Conservation (phyloP, 2,888 invertebrate genomes). For the Agrotis clavis region DNA sequence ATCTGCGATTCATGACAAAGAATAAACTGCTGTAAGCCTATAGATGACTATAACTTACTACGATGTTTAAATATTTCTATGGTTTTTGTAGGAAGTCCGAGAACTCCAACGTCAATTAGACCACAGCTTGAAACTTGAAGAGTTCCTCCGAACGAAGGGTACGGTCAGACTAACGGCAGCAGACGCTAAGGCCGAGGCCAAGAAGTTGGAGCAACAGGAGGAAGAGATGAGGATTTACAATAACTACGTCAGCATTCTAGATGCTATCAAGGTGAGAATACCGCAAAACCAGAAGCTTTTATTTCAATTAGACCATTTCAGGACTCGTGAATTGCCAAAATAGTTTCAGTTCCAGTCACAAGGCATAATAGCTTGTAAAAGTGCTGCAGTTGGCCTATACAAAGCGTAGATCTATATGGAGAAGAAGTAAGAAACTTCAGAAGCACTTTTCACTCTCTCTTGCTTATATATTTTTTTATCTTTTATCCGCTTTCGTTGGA, state of each 20-base stretch:
- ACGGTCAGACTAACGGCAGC: slow-evolving; percentile 95
- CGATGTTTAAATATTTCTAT: neutral
- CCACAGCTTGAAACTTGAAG: slow-evolving; percentile 95
- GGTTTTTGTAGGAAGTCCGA: slow-evolving; percentile 93
- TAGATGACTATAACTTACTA: too few relatives aligned
- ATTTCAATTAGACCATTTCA: too few relatives aligned
- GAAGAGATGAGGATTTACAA: slow-evolving; percentile 93
- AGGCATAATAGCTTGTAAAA: too few relatives aligned
- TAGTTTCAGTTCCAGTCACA: too few relatives aligned
- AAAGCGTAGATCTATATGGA: too few relatives aligned
- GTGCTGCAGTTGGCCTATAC: too few relatives aligned
- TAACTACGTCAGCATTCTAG: slow-evolving; percentile 94
- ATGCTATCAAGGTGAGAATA: slow-evolving; percentile 92
- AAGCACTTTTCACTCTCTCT: too few relatives aligned
- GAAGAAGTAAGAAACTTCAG: too few relatives aligned
- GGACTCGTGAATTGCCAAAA: too few relatives aligned
- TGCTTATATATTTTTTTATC: too few relatives aligned
- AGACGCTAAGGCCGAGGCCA: slow-evolving; percentile 94
- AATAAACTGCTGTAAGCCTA: neutral
- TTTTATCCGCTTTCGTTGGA: too few relatives aligned
- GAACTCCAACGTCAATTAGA: slow-evolving; percentile 96
- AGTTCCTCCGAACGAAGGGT: slow-evolving; percentile 96
- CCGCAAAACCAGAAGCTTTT: too few relatives aligned
- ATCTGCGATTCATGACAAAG: neutral
- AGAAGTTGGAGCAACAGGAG: slow-evolving; percentile 92